Evolutionary conservation across 1,140 invertebrate species (phyloP).

Genomic region (Scaptomyza montana): DNA sequence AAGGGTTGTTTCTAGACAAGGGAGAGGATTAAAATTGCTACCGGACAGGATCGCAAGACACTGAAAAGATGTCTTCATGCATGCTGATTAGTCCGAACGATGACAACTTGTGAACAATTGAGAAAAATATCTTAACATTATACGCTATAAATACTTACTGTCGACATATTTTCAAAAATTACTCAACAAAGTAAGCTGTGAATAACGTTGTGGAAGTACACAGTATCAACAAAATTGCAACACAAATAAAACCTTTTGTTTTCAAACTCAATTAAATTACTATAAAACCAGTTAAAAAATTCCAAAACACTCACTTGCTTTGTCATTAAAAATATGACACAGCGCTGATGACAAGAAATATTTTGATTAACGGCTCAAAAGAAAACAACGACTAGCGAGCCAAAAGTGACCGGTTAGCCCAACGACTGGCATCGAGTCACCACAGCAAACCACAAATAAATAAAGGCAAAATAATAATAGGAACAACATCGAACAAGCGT

Average conservation of each 20-base stretch:
- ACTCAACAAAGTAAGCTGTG: not conserved
- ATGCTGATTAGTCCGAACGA: not conserved
- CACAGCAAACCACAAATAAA: constrained; percentile 21
- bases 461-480: constrained; percentile 20
- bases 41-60: not conserved
- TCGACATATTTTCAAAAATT: constrained; percentile 12
- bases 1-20: constrained; percentile 14
- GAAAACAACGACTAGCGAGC: constrained; percentile 36
- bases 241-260: not conserved
- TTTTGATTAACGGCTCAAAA: constrained; percentile 75
- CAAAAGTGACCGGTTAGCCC: constrained; percentile 32
- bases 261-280: constrained; percentile 13
- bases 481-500: constrained; percentile 15
- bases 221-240: not conserved
- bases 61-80: constrained; percentile 17
- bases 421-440: constrained; percentile 1
- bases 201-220: not conserved
- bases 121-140: constrained; percentile 14
- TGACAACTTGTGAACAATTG: not conserved
- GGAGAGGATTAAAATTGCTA: too few relatives aligned
- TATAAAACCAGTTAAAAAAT: constrained; percentile 10
- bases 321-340: constrained; percentile 77
- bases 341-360: constrained; percentile 75
- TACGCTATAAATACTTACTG: constrained; percentile 21
- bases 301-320: constrained; percentile 38